Evolutionary conservation across 2,888 invertebrate species (phyloP).

Genomic region (Tetragnatha montana): DNA sequence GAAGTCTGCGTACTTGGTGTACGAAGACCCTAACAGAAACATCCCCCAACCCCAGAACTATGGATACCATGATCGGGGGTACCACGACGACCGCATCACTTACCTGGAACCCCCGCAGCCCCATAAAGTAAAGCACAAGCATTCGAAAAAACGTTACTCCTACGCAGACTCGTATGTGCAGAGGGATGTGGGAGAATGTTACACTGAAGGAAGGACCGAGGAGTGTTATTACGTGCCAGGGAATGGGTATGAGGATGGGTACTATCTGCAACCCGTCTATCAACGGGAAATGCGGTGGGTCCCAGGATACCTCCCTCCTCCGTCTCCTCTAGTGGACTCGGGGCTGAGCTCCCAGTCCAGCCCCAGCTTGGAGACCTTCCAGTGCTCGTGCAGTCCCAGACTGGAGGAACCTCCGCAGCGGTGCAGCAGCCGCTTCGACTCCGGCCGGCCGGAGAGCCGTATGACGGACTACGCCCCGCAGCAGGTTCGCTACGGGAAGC

Average conservation of each 20-base stretch:
- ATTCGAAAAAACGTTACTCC: conserved; percentile 31
- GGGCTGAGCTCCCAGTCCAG: conserved; percentile 71
- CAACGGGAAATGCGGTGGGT: conserved; percentile 8
- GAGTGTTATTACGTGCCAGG: conserved; percentile 8
- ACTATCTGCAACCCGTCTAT: conserved; percentile 2
- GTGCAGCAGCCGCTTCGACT: conserved; percentile 21
- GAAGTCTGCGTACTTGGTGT: conserved; percentile 37
- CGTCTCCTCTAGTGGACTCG: conserved; percentile 66
- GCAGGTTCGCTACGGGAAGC: conserved; percentile 53
- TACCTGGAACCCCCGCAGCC: neutral
- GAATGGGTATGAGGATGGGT: conserved; percentile 1
- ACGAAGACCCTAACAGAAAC: conserved; percentile 39
- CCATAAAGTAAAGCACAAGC: neutral
- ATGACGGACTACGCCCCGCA: neutral
- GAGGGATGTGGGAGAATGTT: neutral
- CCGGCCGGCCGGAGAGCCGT: conserved; percentile 15
- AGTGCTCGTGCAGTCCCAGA: conserved; percentile 28
- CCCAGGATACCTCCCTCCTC: conserved; percentile 35
- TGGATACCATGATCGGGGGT: conserved; percentile 10
- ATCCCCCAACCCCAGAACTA: conserved; percentile 18
- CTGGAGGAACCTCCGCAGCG: neutral
- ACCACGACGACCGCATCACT: conserved; percentile 7
- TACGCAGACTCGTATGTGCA: conserved; percentile 1
- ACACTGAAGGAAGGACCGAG: neutral
- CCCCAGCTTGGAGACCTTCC: conserved; percentile 65